Evolutionary conservation across 2,113 vertebrate species (phyloP).

Genomic region (Hyperopisus bebe): DNA sequence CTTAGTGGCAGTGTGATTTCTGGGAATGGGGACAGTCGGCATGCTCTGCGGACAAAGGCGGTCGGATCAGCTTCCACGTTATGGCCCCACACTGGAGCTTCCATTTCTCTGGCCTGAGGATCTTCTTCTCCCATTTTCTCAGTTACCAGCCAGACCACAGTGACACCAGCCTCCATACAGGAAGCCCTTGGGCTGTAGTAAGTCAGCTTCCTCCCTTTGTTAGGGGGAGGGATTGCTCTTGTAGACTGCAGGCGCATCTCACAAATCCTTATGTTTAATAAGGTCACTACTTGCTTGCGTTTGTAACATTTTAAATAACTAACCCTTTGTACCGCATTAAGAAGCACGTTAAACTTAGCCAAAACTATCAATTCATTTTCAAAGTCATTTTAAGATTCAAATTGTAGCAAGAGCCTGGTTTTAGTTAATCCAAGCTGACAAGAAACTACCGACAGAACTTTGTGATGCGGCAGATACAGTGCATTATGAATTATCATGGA

Average conservation of each 20-base stretch:
- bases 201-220: background rate
- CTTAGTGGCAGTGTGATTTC: background rate
- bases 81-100: background rate
- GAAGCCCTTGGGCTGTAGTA: background rate
- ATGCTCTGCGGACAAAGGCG: background rate
- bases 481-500: background rate
- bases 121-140: background rate
- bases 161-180: background rate
- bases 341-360: background rate
- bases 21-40: background rate
- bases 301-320: background rate
- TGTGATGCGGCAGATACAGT: background rate
- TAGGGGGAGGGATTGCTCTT: background rate
- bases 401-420: background rate
- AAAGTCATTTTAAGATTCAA: background rate
- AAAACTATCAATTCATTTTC: background rate
- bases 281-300: background rate
- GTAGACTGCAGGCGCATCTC: background rate
- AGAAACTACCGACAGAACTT: background rate
- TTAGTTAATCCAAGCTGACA: conserved; percentile 2
- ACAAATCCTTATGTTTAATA: background rate
- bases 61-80: too few species aligned
- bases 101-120: background rate
- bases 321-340: background rate
- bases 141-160: background rate